phyloP scores from a whole-genome alignment of 2,888 invertebrate species.

The Volucella inflata region DNA sequence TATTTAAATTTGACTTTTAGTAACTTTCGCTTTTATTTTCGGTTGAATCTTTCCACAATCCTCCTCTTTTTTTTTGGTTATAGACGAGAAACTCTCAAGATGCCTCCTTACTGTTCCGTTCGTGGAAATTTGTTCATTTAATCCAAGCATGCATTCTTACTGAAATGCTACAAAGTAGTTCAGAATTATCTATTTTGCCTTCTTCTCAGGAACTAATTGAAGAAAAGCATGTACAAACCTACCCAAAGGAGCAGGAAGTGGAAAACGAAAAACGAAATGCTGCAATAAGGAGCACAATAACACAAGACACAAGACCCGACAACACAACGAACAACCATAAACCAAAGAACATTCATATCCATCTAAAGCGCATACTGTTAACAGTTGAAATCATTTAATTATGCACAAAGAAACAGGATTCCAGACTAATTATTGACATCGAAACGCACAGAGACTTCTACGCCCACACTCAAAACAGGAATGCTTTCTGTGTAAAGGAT shows the following conservation, averaged over 20 bases:
- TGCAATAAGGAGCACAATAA: slow-evolving; percentile 5
- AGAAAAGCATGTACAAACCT: slow-evolving; percentile 47
- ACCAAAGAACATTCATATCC: slow-evolving; percentile 47
- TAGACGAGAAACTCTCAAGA: not conserved
- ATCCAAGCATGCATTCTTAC: not conserved
- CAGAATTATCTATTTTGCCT: not conserved
- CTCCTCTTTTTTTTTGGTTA: too few relatives aligned
- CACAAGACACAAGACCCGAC: not conserved
- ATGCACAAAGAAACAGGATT: slow-evolving; percentile 64
- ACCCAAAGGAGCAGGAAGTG: slow-evolving; percentile 15
- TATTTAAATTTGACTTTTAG: too few relatives aligned
- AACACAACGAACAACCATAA: slow-evolving; percentile 16
- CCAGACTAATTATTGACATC: slow-evolving; percentile 56
- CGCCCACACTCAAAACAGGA: not conserved
- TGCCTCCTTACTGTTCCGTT: not conserved
- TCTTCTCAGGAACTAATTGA: slow-evolving; percentile 36
- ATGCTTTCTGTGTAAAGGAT: too few relatives aligned
- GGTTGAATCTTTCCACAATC: too few relatives aligned
- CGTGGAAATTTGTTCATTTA: not conserved
- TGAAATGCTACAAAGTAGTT: slow-evolving; percentile 26
- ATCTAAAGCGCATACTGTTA: slow-evolving; percentile 47
- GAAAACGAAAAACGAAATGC: not conserved
- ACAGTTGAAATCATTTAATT: slow-evolving; percentile 70
- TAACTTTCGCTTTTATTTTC: too few relatives aligned
- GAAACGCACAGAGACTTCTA: slow-evolving; percentile 16